Percentiles rank a stretch among this genome's conserved stretches.
Evolutionary conservation across 2,113 vertebrate species (phyloP).

Genomic region (Amazona guildingii): DNA sequence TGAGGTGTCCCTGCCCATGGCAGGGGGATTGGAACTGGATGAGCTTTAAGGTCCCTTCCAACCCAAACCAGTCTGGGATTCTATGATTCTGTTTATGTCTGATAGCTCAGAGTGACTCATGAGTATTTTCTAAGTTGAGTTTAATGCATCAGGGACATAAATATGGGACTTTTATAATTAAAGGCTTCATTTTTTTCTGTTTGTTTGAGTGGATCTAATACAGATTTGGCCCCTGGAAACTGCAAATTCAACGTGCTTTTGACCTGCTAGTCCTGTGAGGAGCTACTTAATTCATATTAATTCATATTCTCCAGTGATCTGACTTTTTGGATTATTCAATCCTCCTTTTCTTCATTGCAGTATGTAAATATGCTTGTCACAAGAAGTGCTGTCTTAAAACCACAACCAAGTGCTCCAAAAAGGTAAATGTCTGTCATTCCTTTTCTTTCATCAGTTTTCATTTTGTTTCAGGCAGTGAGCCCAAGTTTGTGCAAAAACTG

Average conservation of each 20-base stretch:
- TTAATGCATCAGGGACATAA: not conserved
- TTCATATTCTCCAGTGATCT: not conserved
- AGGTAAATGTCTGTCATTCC: slow-evolving; percentile 77
- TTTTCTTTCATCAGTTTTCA: not conserved
- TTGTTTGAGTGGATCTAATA: not conserved
- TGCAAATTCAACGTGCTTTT: not conserved
- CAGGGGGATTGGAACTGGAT: not conserved
- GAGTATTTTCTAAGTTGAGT: not conserved
- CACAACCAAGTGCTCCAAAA: slow-evolving; percentile 92
- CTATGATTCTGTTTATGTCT: not conserved
- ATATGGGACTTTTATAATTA: not conserved
- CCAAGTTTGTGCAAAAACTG: not conserved
- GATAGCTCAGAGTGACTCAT: not conserved
- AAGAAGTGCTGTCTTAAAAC: slow-evolving; percentile 96
- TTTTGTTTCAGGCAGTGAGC: not conserved
- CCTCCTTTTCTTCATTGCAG: slow-evolving; percentile 76
- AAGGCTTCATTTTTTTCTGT: not conserved
- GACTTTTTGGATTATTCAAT: not conserved
- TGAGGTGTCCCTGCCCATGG: not conserved
- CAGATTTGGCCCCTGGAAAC: not conserved
- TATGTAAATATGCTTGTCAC: slow-evolving; percentile 97
- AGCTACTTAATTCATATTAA: not conserved
- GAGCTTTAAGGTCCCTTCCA: not conserved
- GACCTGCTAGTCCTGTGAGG: not conserved
- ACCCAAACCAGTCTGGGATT: not conserved